These are phyloP conservation scores for Cathartes aura DNA, from an alignment of 2,113 vertebrate species.

Conservation along the genomic window DNA sequence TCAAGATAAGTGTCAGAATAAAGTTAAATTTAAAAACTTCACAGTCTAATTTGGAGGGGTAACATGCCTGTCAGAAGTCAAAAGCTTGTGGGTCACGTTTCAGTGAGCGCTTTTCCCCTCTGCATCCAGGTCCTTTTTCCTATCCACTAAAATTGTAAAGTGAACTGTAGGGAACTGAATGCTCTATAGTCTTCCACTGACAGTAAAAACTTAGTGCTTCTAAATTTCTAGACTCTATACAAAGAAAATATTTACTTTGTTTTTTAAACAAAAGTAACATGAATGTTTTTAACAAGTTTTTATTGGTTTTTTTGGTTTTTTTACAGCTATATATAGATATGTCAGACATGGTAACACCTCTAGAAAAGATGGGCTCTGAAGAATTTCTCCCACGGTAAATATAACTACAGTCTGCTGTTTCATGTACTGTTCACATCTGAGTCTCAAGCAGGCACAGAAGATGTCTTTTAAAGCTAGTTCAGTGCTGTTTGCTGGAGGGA, in stretches of 20 bases:
- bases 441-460: background rate
- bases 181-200: background rate
- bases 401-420: background rate
- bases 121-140: background rate
- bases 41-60: background rate
- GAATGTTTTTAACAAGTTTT: background rate
- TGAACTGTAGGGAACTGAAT: background rate
- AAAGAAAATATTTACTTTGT: background rate
- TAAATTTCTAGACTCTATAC: background rate
- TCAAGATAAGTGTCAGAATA: background rate
- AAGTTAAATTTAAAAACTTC: background rate
- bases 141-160: background rate
- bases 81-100: background rate
- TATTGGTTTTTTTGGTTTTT: background rate
- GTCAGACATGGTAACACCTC: constrained; percentile 82
- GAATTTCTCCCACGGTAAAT: constrained; percentile 90
- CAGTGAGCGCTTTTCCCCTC: background rate
- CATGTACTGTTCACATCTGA: background rate
- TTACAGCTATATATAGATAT: constrained; percentile 92
- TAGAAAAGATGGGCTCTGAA: constrained; percentile 82
- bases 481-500: background rate
- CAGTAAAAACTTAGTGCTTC: background rate
- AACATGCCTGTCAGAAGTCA: background rate
- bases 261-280: background rate
- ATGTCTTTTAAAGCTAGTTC: background rate